Base-by-base conservation (phyloP, 2,888 invertebrate genomes). In the Agrypnus murinus region DNA sequence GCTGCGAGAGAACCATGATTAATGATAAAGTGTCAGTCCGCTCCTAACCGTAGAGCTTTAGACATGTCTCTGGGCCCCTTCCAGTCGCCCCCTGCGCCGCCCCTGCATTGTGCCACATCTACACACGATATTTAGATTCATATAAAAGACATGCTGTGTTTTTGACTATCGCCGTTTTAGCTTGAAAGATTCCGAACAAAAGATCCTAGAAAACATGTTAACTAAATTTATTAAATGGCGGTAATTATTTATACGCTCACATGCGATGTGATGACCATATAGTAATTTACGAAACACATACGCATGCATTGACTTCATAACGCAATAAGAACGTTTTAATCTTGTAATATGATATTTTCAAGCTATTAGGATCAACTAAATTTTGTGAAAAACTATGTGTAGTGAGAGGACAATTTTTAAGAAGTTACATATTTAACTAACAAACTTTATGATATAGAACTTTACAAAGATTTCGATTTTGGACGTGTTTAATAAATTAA, bases 21-120 rank as follows among this genome's bases (percentile, higher is more conserved):
- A 86, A 86, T 86, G 86, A 85, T 86, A 75, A 77, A 78, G 77
- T 79, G 85, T 85, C 85, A 84, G 82, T 81, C 80, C 82, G 83
- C 80, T 84, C 82, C 85, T 83, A 83, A 83, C 83, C 83, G 83
- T 84, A 79, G 84, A 85, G 84, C 84, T 84, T 84, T 84, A 83
- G 84, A 84, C 84, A 82, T 84, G 84, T 83, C 84, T 84, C 83
- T 82, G 82, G 81, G 82, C 81, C 82, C 81, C 81, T 82, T 81
- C 63, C 74, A 73, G 70, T 67, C 64, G 75, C 78, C 78, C 80
- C 80, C 79, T 78, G 80, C 78, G 77, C 79, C 80, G 82, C 76
- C 81, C 79, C 81, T 81, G 82, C 80, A 81, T 82, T 80, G 81
- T 81, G 78, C 80, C 78, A 73, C 79, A 77, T 77, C 82, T 83